Evolutionary conservation across 37 sponge, comb jelly and placozoan genomes (phyloP).

Genomic region (Axinella damicornis): DNA sequence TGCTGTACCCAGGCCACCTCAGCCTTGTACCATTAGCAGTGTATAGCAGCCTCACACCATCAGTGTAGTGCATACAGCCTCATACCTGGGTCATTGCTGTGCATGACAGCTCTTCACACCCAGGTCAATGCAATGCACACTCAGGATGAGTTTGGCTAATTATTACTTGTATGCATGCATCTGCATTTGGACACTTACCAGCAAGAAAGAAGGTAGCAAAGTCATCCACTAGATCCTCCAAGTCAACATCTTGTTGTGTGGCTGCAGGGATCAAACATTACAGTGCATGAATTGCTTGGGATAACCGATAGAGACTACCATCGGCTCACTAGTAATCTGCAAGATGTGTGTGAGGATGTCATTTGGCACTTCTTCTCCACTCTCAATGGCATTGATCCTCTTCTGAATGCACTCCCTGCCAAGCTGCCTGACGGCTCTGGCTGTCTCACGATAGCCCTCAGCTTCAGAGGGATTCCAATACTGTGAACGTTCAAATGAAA

Average conservation of each 20-base stretch:
- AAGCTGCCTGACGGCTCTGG: conserved; percentile 17
- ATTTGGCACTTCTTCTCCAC: conserved; percentile 30
- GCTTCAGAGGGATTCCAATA: conserved; percentile 8
- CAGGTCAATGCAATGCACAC: no score
- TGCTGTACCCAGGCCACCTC: no score
- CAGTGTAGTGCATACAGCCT: no score
- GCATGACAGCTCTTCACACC: no score
- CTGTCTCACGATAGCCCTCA: conserved; percentile 11
- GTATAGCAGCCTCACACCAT: no score
- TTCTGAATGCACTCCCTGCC: conserved; percentile 27
- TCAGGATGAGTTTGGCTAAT: no score
- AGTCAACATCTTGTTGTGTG: conserved; percentile 1
- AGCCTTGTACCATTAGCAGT: no score
- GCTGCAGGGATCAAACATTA: neutral
- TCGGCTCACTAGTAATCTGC: neutral
- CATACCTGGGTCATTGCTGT: no score
- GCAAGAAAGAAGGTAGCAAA: conserved; percentile 30
- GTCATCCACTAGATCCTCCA: conserved; percentile 34
- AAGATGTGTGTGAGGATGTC: conserved; percentile 33
- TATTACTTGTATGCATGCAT: no score
- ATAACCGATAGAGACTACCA: neutral
- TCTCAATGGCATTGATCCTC: conserved; percentile 16
- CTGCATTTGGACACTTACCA: neutral
- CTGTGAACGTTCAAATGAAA: conserved; percentile 22
- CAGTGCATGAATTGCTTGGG: no score